These are phyloP conservation scores for Murina feae DNA, from an alignment of 2,113 vertebrate species.

Conservation along the genomic window DNA sequence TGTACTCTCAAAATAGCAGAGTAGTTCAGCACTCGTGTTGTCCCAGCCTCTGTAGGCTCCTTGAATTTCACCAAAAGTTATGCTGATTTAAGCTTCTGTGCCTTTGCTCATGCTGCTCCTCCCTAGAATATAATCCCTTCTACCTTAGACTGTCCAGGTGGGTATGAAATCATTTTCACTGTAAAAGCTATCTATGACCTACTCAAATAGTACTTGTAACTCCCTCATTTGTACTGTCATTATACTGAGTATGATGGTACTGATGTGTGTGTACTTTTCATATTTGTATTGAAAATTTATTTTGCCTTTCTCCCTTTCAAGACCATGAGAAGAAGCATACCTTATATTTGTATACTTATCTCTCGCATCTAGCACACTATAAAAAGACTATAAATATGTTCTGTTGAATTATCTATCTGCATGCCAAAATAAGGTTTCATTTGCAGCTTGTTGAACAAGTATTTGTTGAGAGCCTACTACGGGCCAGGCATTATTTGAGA, in stretches of 20 bases:
- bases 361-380: background rate
- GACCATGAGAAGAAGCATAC: background rate
- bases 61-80: background rate
- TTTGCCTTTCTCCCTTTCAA: background rate
- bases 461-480: background rate
- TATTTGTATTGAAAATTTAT: slow-evolving; percentile 1
- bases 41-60: background rate
- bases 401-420: background rate
- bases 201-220: background rate
- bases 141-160: background rate
- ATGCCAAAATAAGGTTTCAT: background rate
- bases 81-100: background rate
- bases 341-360: background rate
- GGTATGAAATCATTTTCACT: background rate
- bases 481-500: background rate
- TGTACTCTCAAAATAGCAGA: background rate
- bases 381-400: background rate
- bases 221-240: background rate
- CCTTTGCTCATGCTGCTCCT: background rate
- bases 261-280: background rate
- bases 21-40: background rate
- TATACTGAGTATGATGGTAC: background rate
- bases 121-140: background rate
- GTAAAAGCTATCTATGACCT: background rate
- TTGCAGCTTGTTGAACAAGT: background rate